These are phyloP conservation scores for Marmota monax DNA, from an alignment of 2,113 vertebrate genomes.

Conservation along the genomic window DNA sequence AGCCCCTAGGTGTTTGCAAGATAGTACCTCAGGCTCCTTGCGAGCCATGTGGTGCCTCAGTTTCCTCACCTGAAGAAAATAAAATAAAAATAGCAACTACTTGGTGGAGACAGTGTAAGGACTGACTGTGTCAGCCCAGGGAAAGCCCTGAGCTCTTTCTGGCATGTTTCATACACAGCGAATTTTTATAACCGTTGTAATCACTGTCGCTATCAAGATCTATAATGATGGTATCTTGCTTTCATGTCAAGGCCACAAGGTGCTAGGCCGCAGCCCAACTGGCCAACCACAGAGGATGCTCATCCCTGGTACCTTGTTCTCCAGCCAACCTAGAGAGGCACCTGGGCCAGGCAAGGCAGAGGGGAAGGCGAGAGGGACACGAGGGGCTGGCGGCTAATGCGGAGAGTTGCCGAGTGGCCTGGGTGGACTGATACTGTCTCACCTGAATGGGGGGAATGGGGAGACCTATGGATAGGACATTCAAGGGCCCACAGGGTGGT, in stretches of 20 bases:
- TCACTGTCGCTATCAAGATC: not conserved
- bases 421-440: not conserved
- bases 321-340: not conserved
- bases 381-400: not conserved
- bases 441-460: not conserved
- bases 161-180: not conserved
- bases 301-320: not conserved
- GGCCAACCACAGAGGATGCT: not conserved
- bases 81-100: not conserved
- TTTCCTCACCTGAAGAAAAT: not conserved
- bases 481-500: not conserved
- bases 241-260: not conserved
- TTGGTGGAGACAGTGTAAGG: not conserved
- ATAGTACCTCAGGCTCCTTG: not conserved
- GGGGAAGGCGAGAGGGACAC: not conserved
- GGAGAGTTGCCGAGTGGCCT: not conserved
- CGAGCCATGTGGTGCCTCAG: not conserved
- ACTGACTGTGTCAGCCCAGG: not conserved
- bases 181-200: not conserved
- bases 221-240: not conserved
- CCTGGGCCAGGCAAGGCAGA: not conserved
- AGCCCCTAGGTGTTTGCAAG: not conserved
- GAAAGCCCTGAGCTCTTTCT: not conserved
- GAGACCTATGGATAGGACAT: not conserved
- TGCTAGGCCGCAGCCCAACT: not conserved